Base-by-base conservation (phyloP, 2,888 invertebrate genomes). In the Hoplodrina blanda region DNA sequence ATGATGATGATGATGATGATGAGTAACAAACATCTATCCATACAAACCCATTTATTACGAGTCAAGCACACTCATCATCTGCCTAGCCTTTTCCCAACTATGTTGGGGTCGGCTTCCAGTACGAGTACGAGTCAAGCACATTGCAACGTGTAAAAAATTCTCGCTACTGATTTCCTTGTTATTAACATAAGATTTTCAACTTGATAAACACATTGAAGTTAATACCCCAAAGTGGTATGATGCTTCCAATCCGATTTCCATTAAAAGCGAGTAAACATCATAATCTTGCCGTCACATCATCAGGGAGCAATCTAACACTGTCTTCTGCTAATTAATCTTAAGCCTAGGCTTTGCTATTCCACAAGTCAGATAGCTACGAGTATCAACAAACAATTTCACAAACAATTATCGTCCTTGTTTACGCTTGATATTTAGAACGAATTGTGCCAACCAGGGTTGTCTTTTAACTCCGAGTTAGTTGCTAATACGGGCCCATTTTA, bases 271-370 rank as follows among this genome's bases (percentile, higher is more conserved):
- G 33, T 72, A 41, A 49, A 44, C 49, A 33, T 53, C 11, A 6
- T 72, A 25, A 70, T 72, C 63, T 49, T 17, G 17, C 15, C 4
- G 8, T 10, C 33, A 49, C 20, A 69, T 71, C 54, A 20, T 63
- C 55, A 33, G 55, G 44, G 33, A 44, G 63, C 17, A 53, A 49
- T 70, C 20, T 19, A 53, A 55, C 30, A 56, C 50, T n/a, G n/a
- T n/a, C n/a, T 64, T 72, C 13, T 33, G 55, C 41, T 73, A 73
- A 73, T 71, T 73, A 71, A 64, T 73, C 54, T 37, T 3, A 25
- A 44, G 20, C n/a, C 10, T n/a, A 62, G 17, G 6, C 20, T 19
- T 4, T 19, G 41, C 7, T 69, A 20, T 41, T 44, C 30, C 30
- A 33, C 46, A 49, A 71, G 30, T 20, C 37, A 62, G 49, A 55